phyloP scores from a whole-genome alignment of 1,140 invertebrate genomes.

The Halictus rubicundus region DNA sequence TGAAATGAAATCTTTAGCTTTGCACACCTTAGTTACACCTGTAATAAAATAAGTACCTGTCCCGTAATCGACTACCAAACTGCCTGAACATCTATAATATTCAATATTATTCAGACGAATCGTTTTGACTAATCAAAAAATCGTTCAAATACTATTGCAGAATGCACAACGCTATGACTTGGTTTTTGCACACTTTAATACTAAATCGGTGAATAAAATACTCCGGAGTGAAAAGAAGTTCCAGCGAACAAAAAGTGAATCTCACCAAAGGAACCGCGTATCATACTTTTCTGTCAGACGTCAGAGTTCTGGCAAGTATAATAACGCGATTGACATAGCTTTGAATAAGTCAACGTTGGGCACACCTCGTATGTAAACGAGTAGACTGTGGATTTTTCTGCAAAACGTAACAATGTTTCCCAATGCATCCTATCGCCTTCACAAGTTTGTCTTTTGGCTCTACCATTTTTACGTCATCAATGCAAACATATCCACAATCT shows the following conservation, averaged over 20 bases:
- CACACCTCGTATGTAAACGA: too few species aligned
- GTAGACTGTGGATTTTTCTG: too few species aligned
- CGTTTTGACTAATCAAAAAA: neutral
- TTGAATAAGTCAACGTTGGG: too few species aligned
- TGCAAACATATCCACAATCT: too few species aligned
- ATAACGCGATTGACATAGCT: neutral
- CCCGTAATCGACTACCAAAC: neutral
- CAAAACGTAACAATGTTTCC: too few species aligned
- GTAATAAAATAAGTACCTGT: constrained; percentile 1
- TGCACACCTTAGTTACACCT: neutral
- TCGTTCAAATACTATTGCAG: neutral
- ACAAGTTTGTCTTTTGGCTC: too few species aligned
- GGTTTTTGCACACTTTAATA: neutral
- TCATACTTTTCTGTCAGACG: neutral
- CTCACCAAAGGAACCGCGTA: neutral
- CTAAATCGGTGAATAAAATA: neutral
- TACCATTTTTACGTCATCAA: too few species aligned
- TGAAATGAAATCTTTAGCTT: neutral
- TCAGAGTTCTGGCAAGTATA: neutral
- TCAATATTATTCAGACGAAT: neutral
- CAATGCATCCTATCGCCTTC: too few species aligned
- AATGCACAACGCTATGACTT: neutral
- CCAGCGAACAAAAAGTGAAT: too few species aligned
- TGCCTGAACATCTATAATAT: neutral
- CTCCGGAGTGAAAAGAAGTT: neutral